These are phyloP conservation scores for Lissocephala sabroskyi DNA, from an alignment of 2,888 invertebrate species.

Conservation along the genomic window DNA sequence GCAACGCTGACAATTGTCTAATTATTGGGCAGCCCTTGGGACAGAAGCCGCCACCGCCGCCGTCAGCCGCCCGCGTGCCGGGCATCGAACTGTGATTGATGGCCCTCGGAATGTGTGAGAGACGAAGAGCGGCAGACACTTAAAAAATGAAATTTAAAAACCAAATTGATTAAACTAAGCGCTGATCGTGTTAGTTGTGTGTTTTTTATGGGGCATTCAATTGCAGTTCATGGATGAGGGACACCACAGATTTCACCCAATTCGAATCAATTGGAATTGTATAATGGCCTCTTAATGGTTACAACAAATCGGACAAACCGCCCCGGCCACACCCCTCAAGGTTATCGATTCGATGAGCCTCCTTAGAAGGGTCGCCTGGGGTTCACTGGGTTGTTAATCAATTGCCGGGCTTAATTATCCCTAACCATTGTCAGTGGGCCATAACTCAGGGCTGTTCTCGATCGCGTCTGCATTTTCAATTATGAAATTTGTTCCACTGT, in stretches of 20 bases:
- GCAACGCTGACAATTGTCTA: conserved; percentile 48
- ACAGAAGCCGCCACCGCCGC: neutral
- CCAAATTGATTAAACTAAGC: conserved; percentile 13
- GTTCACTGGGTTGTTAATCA: conserved; percentile 66
- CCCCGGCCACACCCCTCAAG: conserved; percentile 8
- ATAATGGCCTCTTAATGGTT: conserved; percentile 46
- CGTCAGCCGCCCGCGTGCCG: conserved; percentile 17
- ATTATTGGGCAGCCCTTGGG: conserved; percentile 29
- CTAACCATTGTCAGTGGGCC: conserved; percentile 18
- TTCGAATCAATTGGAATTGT: conserved; percentile 43
- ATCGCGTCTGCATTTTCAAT: conserved; percentile 55
- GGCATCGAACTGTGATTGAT: conserved; percentile 48
- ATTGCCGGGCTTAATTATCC: conserved; percentile 51
- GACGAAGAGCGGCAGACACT: too few species aligned
- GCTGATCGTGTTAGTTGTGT: neutral
- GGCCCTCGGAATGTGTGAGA: conserved; percentile 32
- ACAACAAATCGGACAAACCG: conserved; percentile 44
- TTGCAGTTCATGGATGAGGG: too few species aligned
- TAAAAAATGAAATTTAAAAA: conserved; percentile 3
- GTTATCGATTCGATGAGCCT: neutral
- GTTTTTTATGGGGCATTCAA: too few species aligned
- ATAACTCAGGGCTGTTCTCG: conserved; percentile 21
- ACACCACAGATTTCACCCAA: conserved; percentile 53
- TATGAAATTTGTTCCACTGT: conserved; percentile 48
- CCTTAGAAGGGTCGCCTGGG: conserved; percentile 33